Evolutionary conservation across 2,113 vertebrate genomes (phyloP).

Genomic region (Sebastes fasciatus): DNA sequence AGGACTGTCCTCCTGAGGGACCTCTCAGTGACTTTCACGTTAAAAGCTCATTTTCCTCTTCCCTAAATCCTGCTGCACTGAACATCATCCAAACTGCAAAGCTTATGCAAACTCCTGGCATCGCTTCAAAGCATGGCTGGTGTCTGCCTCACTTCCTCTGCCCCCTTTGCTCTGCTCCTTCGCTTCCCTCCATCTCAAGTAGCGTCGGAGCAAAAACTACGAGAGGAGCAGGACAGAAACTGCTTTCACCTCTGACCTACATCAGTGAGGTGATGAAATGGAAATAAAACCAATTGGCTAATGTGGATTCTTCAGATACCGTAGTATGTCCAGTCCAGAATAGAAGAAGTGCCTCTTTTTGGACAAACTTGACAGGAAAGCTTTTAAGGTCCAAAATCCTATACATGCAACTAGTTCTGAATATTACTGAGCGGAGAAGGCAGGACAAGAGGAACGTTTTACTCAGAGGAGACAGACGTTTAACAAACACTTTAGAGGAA

Average conservation of each 20-base stretch:
- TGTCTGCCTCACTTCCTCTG: conserved; percentile 77
- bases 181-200: conserved; percentile 29
- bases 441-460: neutral
- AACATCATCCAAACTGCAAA: conserved; percentile 57
- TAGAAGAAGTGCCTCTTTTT: neutral
- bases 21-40: conserved; percentile 58
- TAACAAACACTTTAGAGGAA: neutral
- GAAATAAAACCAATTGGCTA: neutral
- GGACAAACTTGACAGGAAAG: neutral
- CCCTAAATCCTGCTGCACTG: conserved; percentile 53
- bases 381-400: neutral
- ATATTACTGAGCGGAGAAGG: neutral
- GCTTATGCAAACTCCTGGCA: conserved; percentile 76
- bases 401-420: neutral
- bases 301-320: conserved; percentile 2
- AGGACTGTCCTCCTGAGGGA: conserved; percentile 63
- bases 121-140: conserved; percentile 72
- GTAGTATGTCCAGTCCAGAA: neutral
- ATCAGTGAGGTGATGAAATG: conserved; percentile 1
- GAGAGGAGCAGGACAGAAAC: conserved; percentile 12
- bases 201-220: neutral
- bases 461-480: neutral
- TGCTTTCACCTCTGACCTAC: conserved; percentile 37
- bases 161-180: conserved; percentile 47
- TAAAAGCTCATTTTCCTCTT: conserved; percentile 63